A percentile compares a stretch with the other conserved stretches of the same genome.
Evolutionary conservation across 2,797 vertebrate genomes (phyloP).

Genomic region (Myotis daubentonii): DNA sequence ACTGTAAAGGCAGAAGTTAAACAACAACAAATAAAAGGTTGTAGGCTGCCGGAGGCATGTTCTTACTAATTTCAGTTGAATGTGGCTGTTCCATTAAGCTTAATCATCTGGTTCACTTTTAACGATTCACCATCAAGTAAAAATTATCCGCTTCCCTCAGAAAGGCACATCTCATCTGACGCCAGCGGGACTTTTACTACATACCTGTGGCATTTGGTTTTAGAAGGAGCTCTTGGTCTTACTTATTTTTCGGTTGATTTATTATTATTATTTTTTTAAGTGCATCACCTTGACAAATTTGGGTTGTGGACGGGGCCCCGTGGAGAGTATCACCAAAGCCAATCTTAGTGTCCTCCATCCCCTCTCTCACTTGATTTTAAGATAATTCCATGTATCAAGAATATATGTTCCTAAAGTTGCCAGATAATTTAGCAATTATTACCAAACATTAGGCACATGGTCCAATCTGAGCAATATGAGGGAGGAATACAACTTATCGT

Average conservation of each 20-base stretch:
- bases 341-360: background rate
- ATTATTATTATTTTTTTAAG: background rate
- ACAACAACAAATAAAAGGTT: constrained; percentile 82
- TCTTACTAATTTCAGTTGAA: constrained; percentile 84
- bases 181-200: background rate
- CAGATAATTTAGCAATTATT: background rate
- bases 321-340: background rate
- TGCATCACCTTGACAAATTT: background rate
- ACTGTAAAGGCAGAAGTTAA: constrained; percentile 78
- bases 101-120: constrained; percentile 82
- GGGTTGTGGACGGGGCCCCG: background rate
- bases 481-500: constrained; percentile 30
- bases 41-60: constrained; percentile 78
- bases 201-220: background rate
- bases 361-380: constrained; percentile 14
- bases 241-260: background rate
- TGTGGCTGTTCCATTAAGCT: constrained; percentile 80
- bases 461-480: background rate
- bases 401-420: background rate
- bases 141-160: constrained; percentile 53
- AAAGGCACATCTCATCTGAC: constrained; percentile 46
- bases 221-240: background rate
- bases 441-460: background rate
- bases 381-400: background rate
- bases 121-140: constrained; percentile 78